These are phyloP conservation scores for Meiosimyza decipiens DNA, from an alignment of 2,888 invertebrate species.

Conservation along the genomic window DNA sequence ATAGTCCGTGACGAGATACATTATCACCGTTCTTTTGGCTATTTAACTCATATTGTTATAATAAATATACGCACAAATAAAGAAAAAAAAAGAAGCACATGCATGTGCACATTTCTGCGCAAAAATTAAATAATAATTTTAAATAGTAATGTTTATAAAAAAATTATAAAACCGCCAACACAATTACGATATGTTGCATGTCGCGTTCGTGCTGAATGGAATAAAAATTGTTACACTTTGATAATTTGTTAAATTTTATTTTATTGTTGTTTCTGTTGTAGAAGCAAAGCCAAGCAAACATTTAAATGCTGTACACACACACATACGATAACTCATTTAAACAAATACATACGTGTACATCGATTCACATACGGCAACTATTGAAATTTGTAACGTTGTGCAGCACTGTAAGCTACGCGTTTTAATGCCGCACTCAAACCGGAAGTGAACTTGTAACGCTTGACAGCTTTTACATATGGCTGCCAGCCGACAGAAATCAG, in stretches of 20 bases:
- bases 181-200: neutral
- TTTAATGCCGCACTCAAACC: constrained; percentile 18
- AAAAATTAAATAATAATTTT: neutral
- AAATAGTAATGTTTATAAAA: neutral
- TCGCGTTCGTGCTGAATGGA: neutral
- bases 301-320: neutral
- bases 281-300: constrained; percentile 1
- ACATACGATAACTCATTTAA: neutral
- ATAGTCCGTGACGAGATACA: no score
- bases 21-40: no score
- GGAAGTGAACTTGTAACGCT: constrained; percentile 33
- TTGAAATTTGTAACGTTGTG: neutral
- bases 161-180: neutral
- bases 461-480: constrained; percentile 34
- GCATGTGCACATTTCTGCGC: no score
- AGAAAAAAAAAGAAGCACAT: no score
- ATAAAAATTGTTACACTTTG: neutral
- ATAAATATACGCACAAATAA: no score
- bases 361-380: neutral
- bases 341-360: neutral
- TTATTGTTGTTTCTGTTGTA: neutral
- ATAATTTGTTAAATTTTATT: neutral
- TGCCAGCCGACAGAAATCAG: constrained; percentile 25
- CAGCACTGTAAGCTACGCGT: neutral
- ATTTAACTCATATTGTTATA: no score